phyloP scores from a whole-genome alignment of 2,797 vertebrate species.

The Gorsachius magnificus region DNA sequence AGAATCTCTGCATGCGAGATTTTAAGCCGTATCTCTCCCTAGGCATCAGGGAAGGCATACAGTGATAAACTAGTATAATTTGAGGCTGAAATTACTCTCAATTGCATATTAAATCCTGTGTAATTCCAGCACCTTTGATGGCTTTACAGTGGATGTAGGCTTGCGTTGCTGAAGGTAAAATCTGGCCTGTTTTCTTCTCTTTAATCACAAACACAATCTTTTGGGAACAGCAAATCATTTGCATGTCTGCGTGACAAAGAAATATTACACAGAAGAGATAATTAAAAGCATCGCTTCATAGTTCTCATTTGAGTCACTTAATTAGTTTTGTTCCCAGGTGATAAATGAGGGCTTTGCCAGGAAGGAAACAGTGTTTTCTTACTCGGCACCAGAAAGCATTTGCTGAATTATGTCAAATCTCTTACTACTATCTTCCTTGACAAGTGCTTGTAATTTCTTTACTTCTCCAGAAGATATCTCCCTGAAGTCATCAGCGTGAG shows the following conservation, averaged over 20 bases:
- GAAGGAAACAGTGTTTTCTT: neutral
- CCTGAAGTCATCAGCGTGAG: fast-evolving
- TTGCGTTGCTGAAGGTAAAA: neutral
- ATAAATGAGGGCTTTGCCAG: neutral
- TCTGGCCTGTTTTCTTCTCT: neutral
- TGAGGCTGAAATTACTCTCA: neutral
- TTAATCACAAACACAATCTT: neutral
- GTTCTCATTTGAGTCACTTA: neutral
- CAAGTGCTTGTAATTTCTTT: neutral
- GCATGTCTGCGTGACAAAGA: neutral
- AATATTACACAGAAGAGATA: neutral
- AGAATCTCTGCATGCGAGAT: neutral
- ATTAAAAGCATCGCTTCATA: neutral
- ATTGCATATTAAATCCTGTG: neutral
- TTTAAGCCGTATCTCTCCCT: neutral
- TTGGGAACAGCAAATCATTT: conserved; percentile 26
- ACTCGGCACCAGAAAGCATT: neutral
- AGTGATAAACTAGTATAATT: neutral
- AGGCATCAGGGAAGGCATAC: neutral
- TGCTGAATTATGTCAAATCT: neutral
- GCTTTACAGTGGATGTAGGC: neutral
- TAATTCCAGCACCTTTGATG: neutral
- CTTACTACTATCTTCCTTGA: neutral
- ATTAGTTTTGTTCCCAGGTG: conserved; percentile 23
- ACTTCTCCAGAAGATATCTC: neutral